Base-by-base conservation (phyloP, 1,140 invertebrate species). In the Tetranychus cinnabarinus region DNA sequence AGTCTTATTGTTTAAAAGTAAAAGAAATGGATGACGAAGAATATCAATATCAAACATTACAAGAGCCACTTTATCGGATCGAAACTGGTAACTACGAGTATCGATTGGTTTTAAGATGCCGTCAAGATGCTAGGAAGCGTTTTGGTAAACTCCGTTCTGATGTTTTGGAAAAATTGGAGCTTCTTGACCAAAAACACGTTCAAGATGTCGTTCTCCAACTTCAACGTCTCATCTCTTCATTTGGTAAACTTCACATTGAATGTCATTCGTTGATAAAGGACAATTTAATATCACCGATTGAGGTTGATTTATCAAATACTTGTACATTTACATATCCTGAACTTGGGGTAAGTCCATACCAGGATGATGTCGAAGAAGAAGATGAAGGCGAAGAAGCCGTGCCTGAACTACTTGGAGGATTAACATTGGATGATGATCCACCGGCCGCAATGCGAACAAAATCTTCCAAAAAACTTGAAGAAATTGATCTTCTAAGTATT, bases 31-130 rank as follows among this genome's bases (percentile, higher is more conserved):
- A 98, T 69, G 95, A 98, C 72, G 93, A 98, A 71, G 93, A 97
- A 70, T 88, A 91, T 66, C 85, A 83, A 61, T 97, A 90, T 63
- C 75, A 74, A 42, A 82, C 87, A 0, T 70, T 97, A n/a, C 88
- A 96, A 70, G 93, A 98, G 71, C 91, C 93, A 0, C 73, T 97
- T 15, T 97, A 97, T 72, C 77, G 95, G 48, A 88, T 98, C 0
- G 93, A 97, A 74, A 97, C 95, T 6, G 93, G 93, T 59, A 98
- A 98, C 73, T 98, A 97, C 75, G 93, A 97, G 72, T 98, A 97
- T 71, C 82, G 85, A 65, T 72, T 97, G 58, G 83, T 97, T 47
- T 72, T 98, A 6, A 78, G 92, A 58, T 97, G 93, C 75, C 80
- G 95, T 37, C 92, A 97, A 77, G 86, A 95, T 66, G 92, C 92